Evolutionary conservation across 1,140 invertebrate species (phyloP).

Genomic region (Lepidotrigona ventralis): DNA sequence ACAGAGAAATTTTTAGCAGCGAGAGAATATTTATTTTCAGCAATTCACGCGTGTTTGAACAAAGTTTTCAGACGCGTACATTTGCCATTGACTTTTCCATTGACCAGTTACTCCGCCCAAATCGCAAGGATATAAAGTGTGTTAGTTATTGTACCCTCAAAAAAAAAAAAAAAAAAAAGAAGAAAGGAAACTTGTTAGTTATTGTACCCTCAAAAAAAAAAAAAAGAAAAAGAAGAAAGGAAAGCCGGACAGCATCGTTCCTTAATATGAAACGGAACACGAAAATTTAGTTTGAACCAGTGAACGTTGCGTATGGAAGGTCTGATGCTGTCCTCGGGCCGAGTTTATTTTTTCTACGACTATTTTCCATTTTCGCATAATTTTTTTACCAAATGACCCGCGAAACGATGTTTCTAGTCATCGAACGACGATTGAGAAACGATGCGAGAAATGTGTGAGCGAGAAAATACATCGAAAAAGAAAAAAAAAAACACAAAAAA

Average conservation of each 20-base stretch:
- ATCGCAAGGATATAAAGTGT: constrained; percentile 56
- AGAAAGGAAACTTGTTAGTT: constrained; percentile 59
- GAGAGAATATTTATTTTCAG: constrained; percentile 39
- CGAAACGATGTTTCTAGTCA: constrained; percentile 78
- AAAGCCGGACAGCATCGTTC: constrained; percentile 32
- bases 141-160: constrained; percentile 56
- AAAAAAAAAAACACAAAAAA: constrained; percentile 36
- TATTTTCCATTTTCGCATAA: constrained; percentile 74
- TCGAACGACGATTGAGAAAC: constrained; percentile 69
- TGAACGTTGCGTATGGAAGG: background rate
- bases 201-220: constrained; percentile 19
- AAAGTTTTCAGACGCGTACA: constrained; percentile 34
- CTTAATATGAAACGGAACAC: background rate
- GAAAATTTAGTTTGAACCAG: background rate
- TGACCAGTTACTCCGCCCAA: constrained; percentile 75
- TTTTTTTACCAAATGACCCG: constrained; percentile 77
- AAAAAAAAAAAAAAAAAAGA: background rate
- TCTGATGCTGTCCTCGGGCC: constrained; percentile 42
- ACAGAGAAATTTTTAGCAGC: constrained; percentile 12
- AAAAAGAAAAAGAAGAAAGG: constrained; percentile 29
- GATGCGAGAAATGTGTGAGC: constrained; percentile 51
- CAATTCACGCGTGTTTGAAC: constrained; percentile 19
- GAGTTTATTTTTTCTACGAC: constrained; percentile 75
- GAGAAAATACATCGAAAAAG: constrained; percentile 57
- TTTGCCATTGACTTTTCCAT: constrained; percentile 55